phyloP scores from a whole-genome alignment of 37 sponge, comb jelly and placozoan species.

The Tethya wilhelma region DNA sequence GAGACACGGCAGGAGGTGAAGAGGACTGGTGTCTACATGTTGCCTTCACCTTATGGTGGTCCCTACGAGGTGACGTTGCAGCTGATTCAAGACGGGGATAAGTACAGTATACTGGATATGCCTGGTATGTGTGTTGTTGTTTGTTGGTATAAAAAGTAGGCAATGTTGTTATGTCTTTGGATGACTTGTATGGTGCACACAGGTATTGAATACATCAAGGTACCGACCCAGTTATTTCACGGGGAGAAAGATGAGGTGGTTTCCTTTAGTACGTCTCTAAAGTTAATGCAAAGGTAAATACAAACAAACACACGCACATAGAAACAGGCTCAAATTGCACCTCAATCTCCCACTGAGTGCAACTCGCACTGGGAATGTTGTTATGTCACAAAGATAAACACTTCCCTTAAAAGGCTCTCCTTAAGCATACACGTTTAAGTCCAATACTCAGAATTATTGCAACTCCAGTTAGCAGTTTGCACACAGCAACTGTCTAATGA shows the following conservation, averaged over 20 bases:
- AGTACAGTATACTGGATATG: conserved; percentile 74
- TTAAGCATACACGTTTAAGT: no score
- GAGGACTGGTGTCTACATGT: conserved; percentile 24
- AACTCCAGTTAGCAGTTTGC: no score
- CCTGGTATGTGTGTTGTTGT: conserved; percentile 39
- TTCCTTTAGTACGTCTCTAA: conserved; percentile 39
- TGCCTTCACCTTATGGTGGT: conserved; percentile 19
- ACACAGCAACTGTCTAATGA: no score
- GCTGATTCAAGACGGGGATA: conserved; percentile 66
- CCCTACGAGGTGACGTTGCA: conserved; percentile 41
- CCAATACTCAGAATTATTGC: no score
- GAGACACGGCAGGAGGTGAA: conserved; percentile 49
- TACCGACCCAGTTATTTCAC: conserved; percentile 68
- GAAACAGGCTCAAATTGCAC: no score
- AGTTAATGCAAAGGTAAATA: conserved; percentile 47
- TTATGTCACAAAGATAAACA: no score
- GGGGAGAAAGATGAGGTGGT: conserved; percentile 58
- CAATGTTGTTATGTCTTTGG: background rate
- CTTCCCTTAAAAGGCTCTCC: no score
- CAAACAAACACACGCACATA: background rate
- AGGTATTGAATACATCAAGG: conserved; percentile 69
- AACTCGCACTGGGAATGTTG: no score
- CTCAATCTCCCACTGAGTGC: no score
- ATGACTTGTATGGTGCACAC: background rate
- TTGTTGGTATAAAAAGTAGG: background rate